Evolutionary conservation across 2,113 vertebrate species (phyloP).

Genomic region (Pachyramphus minor): DNA sequence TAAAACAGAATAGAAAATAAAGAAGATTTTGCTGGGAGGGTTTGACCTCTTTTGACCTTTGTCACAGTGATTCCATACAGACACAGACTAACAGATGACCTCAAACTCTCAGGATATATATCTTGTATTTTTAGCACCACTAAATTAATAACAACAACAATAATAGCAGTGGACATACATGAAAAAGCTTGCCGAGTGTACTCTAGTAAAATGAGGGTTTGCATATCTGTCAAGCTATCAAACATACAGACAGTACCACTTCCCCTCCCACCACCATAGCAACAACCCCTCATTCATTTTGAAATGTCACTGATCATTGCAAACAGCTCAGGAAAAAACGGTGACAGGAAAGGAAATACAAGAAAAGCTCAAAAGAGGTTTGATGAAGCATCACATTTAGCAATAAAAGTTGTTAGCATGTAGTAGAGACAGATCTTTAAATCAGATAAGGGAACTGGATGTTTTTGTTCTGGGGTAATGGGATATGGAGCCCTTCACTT

Average conservation of each 20-base stretch:
- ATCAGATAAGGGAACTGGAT: constrained; percentile 12
- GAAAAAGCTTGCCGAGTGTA: background rate
- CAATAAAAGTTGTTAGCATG: constrained; percentile 7
- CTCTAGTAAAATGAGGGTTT: background rate
- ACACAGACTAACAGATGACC: background rate
- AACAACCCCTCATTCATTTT: background rate
- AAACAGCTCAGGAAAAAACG: background rate
- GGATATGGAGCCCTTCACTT: constrained; percentile 37
- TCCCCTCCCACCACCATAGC: fast-evolving
- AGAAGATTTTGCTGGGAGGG: background rate
- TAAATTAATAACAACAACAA: background rate
- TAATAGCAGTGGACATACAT: background rate
- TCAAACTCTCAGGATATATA: background rate
- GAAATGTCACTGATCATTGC: background rate
- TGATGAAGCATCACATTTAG: background rate
- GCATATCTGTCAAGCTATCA: background rate
- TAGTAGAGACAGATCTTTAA: constrained; percentile 8
- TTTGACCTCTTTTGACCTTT: background rate
- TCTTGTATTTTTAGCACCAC: background rate
- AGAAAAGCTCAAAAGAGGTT: background rate
- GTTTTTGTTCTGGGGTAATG: constrained; percentile 28
- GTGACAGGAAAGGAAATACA: background rate
- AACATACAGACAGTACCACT: background rate
- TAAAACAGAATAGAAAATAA: background rate
- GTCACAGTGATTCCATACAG: background rate